Conservation (phyloP, 2,797 vertebrate genomes). For the Eidolon dupreanum region DNA sequence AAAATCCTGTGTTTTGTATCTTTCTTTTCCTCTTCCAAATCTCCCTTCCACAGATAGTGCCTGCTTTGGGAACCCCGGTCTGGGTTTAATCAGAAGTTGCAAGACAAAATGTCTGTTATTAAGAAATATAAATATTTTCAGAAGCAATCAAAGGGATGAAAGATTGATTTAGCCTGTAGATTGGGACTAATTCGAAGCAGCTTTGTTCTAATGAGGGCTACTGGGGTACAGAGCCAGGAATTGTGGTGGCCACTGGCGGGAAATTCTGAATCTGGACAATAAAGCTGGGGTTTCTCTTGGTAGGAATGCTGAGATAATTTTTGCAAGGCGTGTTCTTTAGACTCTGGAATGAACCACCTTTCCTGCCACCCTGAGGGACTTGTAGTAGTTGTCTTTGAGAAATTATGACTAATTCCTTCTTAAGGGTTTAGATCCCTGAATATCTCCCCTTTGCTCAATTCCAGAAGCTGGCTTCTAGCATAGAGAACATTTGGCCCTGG, state of each 20-base stretch:
- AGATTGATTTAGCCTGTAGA: conserved; percentile 89
- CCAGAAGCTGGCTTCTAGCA: conserved; percentile 52
- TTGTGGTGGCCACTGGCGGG: conserved; percentile 76
- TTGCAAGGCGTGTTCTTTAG: background rate
- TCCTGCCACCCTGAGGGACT: conserved; percentile 12
- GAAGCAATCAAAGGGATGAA: conserved; percentile 89
- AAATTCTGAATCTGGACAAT: conserved; percentile 63
- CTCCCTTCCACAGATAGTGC: conserved; percentile 77
- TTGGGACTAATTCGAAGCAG: conserved; percentile 89
- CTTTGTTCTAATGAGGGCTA: conserved; percentile 88
- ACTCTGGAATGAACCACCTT: background rate
- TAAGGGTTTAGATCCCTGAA: background rate
- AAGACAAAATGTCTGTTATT: conserved; percentile 89
- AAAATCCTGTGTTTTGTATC: conserved; percentile 83
- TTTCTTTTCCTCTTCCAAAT: conserved; percentile 82
- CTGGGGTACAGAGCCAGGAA: conserved; percentile 82
- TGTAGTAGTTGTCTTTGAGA: conserved; percentile 41
- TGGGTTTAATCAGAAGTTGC: conserved; percentile 88
- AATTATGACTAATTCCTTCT: conserved; percentile 74
- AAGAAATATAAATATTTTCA: conserved; percentile 92
- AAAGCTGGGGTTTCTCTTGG: conserved; percentile 74
- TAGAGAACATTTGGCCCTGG: conserved; percentile 43
- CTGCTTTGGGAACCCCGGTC: conserved; percentile 79
- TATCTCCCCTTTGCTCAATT: conserved; percentile 23
- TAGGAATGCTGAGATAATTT: conserved; percentile 52